Conservation (phyloP, 2,888 invertebrate species). For the Oscheius sp. region DNA sequence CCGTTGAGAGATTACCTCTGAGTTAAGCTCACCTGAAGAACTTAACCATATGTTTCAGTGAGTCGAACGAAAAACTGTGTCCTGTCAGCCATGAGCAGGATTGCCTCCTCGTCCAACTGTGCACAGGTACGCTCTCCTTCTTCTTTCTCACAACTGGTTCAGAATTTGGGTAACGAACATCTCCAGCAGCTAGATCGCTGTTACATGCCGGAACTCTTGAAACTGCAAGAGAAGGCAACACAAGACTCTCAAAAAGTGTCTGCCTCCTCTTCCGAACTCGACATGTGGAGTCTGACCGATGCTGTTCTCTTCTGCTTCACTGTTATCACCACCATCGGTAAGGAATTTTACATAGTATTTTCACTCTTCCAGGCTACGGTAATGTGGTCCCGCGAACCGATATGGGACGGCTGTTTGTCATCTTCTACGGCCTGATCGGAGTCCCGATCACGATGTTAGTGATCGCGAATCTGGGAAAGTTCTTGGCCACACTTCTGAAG, state of each 20-base stretch:
- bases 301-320: constrained; percentile 70
- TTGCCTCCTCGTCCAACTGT: constrained; percentile 49
- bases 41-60: constrained; percentile 54
- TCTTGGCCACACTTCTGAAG: constrained; percentile 65
- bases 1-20: too few species aligned
- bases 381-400: constrained; percentile 68
- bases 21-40: too few species aligned
- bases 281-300: constrained; percentile 67
- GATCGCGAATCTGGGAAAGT: constrained; percentile 70
- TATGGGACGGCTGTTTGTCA: constrained; percentile 67
- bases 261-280: constrained; percentile 38
- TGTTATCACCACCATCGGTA: constrained; percentile 70
- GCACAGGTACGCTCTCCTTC: constrained; percentile 24
- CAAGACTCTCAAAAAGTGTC: constrained; percentile 24
- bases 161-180: constrained; percentile 24
- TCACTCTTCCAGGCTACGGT: constrained; percentile 63
- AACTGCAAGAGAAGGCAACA: constrained; percentile 35
- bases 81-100: constrained; percentile 47
- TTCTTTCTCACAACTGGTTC: background rate
- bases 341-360: background rate
- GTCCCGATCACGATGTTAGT: constrained; percentile 71
- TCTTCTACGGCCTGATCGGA: constrained; percentile 68
- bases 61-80: constrained; percentile 64
- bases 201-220: constrained; percentile 38
- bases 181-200: constrained; percentile 42